Percentiles rank a stretch among this genome's conserved stretches.
Conservation (phyloP, 2,113 vertebrate genomes). For the Solea senegalensis region DNA sequence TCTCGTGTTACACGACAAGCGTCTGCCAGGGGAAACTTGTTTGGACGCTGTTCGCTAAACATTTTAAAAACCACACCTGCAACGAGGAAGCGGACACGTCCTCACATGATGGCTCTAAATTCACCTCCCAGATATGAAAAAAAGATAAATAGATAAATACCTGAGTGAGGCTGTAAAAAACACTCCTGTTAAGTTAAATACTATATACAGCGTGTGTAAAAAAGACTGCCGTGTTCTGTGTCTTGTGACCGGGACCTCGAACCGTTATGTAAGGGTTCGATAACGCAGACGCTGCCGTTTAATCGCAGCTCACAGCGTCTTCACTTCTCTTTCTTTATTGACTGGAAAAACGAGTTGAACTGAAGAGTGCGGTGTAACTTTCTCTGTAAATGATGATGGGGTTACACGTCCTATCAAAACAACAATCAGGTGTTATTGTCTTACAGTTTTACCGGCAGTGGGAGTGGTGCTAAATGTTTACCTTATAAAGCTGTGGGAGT, state of each 20-base stretch:
- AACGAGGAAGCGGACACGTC: constrained; percentile 9
- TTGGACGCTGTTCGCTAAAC: constrained; percentile 7
- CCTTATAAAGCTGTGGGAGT: too few relatives aligned
- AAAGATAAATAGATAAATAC: background rate
- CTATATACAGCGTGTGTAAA: background rate
- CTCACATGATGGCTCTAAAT: background rate
- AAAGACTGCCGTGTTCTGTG: background rate
- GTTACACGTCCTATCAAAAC: too few relatives aligned
- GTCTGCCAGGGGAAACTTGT: background rate
- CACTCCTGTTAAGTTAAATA: background rate
- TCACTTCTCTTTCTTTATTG: background rate
- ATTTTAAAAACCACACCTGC: background rate
- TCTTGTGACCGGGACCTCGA: background rate
- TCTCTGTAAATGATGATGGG: background rate
- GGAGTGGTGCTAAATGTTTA: too few relatives aligned
- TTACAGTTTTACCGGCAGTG: too few relatives aligned
- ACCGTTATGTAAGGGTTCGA: too few relatives aligned
- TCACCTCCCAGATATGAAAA: background rate
- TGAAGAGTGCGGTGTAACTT: background rate
- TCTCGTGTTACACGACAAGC: background rate
- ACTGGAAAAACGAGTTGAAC: constrained; percentile 46
- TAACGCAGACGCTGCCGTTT: too few relatives aligned
- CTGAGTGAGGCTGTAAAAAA: background rate
- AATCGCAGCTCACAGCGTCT: background rate
- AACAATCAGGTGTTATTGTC: too few relatives aligned